A percentile compares a stretch with the other conserved stretches of the same genome.
Evolutionary conservation across 2,797 vertebrate genomes (phyloP).

Genomic region (Iguana delicatissima): DNA sequence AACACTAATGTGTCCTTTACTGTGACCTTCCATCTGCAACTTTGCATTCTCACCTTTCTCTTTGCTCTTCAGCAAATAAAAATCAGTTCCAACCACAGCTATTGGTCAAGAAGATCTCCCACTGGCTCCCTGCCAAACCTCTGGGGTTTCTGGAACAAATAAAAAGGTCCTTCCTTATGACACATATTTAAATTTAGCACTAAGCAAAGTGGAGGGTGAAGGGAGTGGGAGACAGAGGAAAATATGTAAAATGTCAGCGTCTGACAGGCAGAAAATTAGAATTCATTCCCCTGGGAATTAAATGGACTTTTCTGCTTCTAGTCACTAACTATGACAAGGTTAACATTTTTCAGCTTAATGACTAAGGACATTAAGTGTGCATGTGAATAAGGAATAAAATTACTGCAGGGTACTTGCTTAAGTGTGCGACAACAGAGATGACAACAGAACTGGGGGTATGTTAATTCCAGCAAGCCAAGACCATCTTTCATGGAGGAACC

Average conservation of each 20-base stretch:
- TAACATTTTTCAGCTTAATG: conserved; percentile 79
- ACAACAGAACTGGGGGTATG: conserved; percentile 48
- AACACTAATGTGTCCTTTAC: conserved; percentile 58
- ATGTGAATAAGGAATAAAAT: conserved; percentile 69
- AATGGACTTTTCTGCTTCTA: conserved; percentile 77
- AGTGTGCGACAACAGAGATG: conserved; percentile 59
- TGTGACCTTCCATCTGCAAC: conserved; percentile 51
- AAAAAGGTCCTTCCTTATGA: conserved; percentile 69
- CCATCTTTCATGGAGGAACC: not conserved
- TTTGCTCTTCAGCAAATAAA: conserved; percentile 50
- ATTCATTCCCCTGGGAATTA: conserved; percentile 74
- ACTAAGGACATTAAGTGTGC: conserved; percentile 74
- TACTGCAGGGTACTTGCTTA: conserved; percentile 65
- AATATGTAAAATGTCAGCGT: conserved; percentile 79
- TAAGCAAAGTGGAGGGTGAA: conserved; percentile 53
- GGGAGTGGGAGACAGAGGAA: conserved; percentile 45
- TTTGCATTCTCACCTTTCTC: conserved; percentile 45
- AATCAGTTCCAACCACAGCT: conserved; percentile 52
- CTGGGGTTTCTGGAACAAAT: conserved; percentile 64
- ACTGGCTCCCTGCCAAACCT: conserved; percentile 36
- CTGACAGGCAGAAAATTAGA: conserved; percentile 82
- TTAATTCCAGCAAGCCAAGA: conserved; percentile 22
- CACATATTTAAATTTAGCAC: conserved; percentile 74
- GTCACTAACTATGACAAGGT: conserved; percentile 78
- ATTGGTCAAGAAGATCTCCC: conserved; percentile 56